Evolutionary conservation across 2,797 vertebrate species (phyloP).

Genomic region (Spheniscus humboldti): DNA sequence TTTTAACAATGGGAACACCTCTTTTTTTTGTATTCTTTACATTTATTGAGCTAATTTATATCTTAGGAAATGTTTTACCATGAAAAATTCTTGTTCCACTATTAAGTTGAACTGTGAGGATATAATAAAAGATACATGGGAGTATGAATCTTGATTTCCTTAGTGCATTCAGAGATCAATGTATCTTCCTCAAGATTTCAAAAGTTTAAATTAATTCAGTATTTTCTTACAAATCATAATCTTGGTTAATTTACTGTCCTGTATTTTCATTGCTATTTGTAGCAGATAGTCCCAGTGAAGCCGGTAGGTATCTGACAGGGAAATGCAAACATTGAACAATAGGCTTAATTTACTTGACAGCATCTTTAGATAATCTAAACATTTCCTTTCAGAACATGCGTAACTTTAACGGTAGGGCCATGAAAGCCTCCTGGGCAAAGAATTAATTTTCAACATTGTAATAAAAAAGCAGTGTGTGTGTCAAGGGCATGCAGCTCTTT

Average conservation of each 20-base stretch:
- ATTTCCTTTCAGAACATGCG: conserved; percentile 32
- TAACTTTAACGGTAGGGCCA: neutral
- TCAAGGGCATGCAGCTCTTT: conserved; percentile 20
- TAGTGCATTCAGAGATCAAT: neutral
- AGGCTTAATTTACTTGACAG: conserved; percentile 19
- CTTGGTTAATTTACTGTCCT: conserved; percentile 19
- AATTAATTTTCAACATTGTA: conserved; percentile 42
- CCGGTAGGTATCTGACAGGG: neutral
- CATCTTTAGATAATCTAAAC: conserved; percentile 40
- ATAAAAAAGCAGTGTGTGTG: neutral
- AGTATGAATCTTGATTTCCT: conserved; percentile 12
- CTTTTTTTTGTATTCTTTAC: neutral
- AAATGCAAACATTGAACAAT: conserved; percentile 18
- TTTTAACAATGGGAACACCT: neutral
- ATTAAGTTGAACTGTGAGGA: neutral
- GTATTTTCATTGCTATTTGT: conserved; percentile 3
- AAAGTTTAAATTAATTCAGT: conserved; percentile 11
- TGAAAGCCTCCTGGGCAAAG: conserved; percentile 18
- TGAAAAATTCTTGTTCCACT: neutral
- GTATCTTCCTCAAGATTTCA: conserved; percentile 3
- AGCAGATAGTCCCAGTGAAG: neutral
- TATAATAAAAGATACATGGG: neutral
- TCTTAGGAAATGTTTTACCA: neutral
- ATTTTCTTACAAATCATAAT: conserved; percentile 8
- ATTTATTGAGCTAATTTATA: conserved; percentile 20